Percentiles rank a stretch among this genome's conserved stretches.
These are phyloP conservation scores for Pseudopodoces humilis DNA, from an alignment of 2,113 vertebrate genomes.

Conservation along the genomic window DNA sequence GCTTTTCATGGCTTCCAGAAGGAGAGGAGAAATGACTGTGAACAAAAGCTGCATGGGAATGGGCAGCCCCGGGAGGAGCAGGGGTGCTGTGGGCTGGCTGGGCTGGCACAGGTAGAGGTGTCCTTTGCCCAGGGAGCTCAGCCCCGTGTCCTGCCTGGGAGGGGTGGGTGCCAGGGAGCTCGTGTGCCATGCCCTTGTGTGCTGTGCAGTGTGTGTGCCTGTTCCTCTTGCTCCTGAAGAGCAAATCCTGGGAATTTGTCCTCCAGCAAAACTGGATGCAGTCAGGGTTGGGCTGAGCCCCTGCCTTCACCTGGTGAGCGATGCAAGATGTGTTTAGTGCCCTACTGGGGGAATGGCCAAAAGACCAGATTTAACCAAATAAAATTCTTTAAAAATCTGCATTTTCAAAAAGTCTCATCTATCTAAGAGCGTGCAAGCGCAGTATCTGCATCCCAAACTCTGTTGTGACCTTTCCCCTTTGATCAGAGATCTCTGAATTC, in stretches of 20 bases:
- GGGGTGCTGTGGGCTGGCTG: background rate
- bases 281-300: background rate
- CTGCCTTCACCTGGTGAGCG: rapidly evolving
- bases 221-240: background rate
- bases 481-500: background rate
- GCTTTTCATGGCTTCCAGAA: constrained; percentile 39
- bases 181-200: rapidly evolving
- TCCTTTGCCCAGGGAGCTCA: no score
- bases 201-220: no score
- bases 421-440: background rate
- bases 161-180: background rate
- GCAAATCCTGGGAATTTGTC: background rate
- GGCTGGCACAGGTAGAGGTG: background rate
- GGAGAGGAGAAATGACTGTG: background rate
- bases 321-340: background rate
- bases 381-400: background rate
- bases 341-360: background rate
- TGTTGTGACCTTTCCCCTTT: background rate
- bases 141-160: background rate
- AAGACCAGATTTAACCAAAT: background rate
- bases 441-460: background rate
- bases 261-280: background rate
- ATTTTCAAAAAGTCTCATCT: background rate
- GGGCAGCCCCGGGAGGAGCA: background rate
- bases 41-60: background rate